phyloP scores from a whole-genome alignment of 2,113 vertebrate genomes.

The Cheirogaleus medius region DNA sequence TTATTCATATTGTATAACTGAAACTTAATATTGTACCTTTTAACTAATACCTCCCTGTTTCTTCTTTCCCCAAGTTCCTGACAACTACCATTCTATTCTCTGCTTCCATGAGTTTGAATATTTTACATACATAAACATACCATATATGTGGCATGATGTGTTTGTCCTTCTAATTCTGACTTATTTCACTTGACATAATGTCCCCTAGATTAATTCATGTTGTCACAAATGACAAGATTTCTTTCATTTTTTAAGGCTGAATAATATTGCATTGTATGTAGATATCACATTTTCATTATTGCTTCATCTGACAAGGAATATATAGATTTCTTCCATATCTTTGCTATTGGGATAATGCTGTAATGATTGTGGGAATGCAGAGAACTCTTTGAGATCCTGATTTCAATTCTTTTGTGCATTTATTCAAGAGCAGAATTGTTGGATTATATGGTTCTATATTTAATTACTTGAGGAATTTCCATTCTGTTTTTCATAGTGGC shows the following conservation, averaged over 20 bases:
- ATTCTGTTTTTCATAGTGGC: too few species aligned
- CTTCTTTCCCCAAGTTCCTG: neutral
- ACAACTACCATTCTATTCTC: neutral
- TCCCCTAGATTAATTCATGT: neutral
- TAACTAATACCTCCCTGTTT: neutral
- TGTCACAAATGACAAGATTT: neutral
- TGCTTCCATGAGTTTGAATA: neutral
- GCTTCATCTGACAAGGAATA: neutral
- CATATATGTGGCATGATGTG: neutral
- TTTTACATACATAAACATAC: neutral
- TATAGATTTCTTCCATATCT: neutral
- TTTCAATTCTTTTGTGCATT: neutral
- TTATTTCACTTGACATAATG: neutral
- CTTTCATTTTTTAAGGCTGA: neutral
- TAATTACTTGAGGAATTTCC: too few species aligned
- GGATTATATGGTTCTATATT: neutral
- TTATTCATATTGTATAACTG: neutral
- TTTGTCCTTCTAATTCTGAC: neutral
- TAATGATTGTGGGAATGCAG: neutral
- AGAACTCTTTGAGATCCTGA: neutral
- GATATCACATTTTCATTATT: neutral
- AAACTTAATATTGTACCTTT: neutral
- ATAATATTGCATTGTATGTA: neutral
- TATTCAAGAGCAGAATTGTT: too few species aligned
- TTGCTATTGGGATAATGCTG: neutral